Evolutionary conservation across 1,140 invertebrate genomes (phyloP).

Genomic region (Brachionus manjavacas): DNA sequence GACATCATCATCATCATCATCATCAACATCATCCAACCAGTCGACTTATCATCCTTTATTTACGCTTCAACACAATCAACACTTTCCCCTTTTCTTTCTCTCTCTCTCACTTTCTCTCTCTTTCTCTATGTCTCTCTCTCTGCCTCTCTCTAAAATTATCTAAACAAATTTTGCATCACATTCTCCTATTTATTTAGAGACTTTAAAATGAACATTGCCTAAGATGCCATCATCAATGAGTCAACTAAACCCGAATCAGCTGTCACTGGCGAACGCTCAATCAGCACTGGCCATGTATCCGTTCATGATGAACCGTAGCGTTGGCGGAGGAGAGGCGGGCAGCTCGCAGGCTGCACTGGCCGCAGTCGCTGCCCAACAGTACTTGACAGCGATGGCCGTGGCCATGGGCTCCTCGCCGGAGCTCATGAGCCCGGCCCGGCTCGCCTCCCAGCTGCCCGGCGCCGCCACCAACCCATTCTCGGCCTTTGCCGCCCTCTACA

Average conservation of each 20-base stretch:
- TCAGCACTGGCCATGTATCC: constrained; percentile 6
- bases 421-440: background rate
- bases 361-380: constrained; percentile 9
- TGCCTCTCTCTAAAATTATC: background rate
- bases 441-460: background rate
- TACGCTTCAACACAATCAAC: too few relatives aligned
- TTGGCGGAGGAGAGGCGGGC: background rate
- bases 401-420: background rate
- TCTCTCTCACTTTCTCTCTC: background rate
- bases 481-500: constrained; percentile 3
- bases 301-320: background rate
- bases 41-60: background rate
- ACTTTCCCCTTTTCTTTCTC: background rate
- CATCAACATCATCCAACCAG: background rate
- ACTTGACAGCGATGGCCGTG: background rate
- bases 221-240: constrained; percentile 30
- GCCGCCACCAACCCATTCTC: background rate
- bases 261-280: background rate
- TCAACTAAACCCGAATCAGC: background rate
- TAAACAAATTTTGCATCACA: too few relatives aligned
- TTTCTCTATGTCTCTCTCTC: background rate
- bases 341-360: background rate
- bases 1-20: background rate
- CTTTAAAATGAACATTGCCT: background rate
- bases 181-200: background rate